A percentile compares a stretch with the other conserved stretches of the same genome.
These are phyloP conservation scores for Bathynomus jamesi DNA, from an alignment of 1,140 invertebrate genomes.

Conservation along the genomic window DNA sequence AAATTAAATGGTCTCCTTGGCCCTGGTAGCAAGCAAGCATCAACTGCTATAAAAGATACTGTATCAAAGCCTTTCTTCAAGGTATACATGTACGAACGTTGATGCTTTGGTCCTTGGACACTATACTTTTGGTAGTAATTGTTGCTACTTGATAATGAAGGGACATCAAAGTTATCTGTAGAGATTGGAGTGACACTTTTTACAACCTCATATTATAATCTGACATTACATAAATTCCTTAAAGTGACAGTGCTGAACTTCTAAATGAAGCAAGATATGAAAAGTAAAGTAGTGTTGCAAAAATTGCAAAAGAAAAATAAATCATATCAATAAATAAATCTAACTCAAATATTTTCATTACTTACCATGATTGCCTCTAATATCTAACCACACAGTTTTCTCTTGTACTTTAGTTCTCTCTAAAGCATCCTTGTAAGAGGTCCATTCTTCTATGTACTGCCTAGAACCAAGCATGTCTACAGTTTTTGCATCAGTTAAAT, in stretches of 20 bases:
- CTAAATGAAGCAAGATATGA: too few species aligned
- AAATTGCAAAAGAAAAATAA: not conserved
- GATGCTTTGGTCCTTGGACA: conserved; percentile 60
- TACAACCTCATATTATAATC: too few species aligned
- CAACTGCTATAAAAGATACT: conserved; percentile 74
- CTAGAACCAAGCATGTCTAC: conserved; percentile 67
- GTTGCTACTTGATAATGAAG: conserved; percentile 24
- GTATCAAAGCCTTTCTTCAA: conserved; percentile 49
- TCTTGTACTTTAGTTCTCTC: conserved; percentile 57
- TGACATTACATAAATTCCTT: too few species aligned
- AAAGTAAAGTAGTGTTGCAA: not conserved
- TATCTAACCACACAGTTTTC: conserved; percentile 77
- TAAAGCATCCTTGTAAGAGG: conserved; percentile 64
- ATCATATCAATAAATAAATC: not conserved
- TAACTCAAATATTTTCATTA: not conserved
- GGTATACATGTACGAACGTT: conserved; percentile 67
- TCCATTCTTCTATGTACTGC: conserved; percentile 78
- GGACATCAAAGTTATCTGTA: conserved; percentile 72
- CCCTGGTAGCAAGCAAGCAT: conserved; percentile 80
- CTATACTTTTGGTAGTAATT: conserved; percentile 78
- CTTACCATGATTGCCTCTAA: conserved; percentile 89
- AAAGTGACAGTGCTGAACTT: conserved; percentile 7
- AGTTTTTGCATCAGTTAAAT: conserved; percentile 82
- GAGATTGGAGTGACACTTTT: conserved; percentile 40
- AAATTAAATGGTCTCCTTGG: conserved; percentile 86